A percentile compares a stretch with the other conserved stretches of the same genome.
Evolutionary conservation across 2,113 vertebrate species (phyloP).

Genomic region (Poecile atricapillus): DNA sequence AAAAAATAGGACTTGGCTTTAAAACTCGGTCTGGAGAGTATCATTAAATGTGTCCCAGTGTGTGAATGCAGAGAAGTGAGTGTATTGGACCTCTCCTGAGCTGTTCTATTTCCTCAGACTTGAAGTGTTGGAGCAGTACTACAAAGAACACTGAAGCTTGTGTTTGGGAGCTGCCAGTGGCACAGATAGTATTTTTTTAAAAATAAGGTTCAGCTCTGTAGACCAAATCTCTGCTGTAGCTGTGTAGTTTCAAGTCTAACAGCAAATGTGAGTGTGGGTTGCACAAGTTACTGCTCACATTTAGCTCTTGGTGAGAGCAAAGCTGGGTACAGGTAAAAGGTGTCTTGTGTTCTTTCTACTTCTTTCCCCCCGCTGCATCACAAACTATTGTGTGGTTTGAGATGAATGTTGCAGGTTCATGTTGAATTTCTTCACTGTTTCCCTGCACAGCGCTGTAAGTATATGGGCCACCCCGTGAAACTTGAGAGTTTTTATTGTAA

Average conservation of each 20-base stretch:
- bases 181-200: not conserved
- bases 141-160: not conserved
- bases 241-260: not conserved
- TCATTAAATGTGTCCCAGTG: not conserved
- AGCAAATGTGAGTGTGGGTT: not conserved
- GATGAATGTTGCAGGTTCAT: not conserved
- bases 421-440: not conserved
- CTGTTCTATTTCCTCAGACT: not conserved
- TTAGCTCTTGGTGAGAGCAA: not conserved
- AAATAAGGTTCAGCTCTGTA: not conserved
- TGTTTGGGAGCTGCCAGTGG: not conserved
- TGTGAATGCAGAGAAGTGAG: not conserved
- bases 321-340: not conserved
- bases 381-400: not conserved
- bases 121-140: not conserved
- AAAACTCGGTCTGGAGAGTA: not conserved
- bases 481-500: fast-evolving
- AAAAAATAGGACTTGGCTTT: not conserved
- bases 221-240: not conserved
- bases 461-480: fast-evolving
- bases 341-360: not conserved
- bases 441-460: not conserved
- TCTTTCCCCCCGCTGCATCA: not conserved
- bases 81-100: not conserved
- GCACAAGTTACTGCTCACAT: not conserved